A percentile compares a stretch with the other conserved stretches of the same genome.
Conservation (phyloP, 2,888 invertebrate species). For the Trichogramma dendrolimi region DNA sequence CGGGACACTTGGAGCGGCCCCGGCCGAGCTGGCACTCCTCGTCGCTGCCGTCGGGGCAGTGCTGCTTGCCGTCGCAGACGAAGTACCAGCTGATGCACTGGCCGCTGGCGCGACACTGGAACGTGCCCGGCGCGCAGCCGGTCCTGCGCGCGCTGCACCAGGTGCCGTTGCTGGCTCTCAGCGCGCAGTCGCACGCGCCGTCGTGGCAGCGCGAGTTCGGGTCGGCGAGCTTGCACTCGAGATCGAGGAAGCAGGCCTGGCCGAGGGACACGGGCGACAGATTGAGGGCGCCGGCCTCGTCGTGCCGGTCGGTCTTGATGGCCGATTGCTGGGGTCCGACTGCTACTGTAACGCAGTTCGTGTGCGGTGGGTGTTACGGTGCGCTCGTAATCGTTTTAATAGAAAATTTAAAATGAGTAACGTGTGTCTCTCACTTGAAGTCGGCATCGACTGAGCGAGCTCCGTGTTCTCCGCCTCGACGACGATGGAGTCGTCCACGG, state of each 20-base stretch:
- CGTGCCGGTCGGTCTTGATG: slow-evolving; percentile 47
- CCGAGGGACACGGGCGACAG: slow-evolving; percentile 67
- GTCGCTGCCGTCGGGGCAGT: slow-evolving; percentile 83
- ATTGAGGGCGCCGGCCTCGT: slow-evolving; percentile 29
- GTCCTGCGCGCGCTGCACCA: slow-evolving; percentile 68
- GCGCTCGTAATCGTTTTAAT: not conserved
- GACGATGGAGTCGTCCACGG: slow-evolving; percentile 43
- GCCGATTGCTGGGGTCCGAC: slow-evolving; percentile 26
- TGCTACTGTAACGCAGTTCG: slow-evolving; percentile 6
- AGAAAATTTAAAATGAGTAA: not conserved
- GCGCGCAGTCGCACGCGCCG: slow-evolving; percentile 74
- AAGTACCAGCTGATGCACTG: slow-evolving; percentile 90
- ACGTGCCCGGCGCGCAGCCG: slow-evolving; percentile 81
- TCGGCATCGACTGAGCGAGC: slow-evolving; percentile 33
- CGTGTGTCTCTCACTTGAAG: slow-evolving; percentile 19
- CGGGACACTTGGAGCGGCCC: slow-evolving; percentile 59
- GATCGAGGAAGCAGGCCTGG: slow-evolving; percentile 67
- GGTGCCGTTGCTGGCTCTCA: slow-evolving; percentile 55
- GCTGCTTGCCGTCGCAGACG: slow-evolving; percentile 80
- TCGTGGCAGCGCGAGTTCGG: slow-evolving; percentile 70
- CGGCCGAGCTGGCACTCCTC: slow-evolving; percentile 66
- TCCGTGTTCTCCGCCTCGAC: slow-evolving; percentile 44
- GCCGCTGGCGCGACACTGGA: slow-evolving; percentile 82
- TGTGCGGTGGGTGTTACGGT: not conserved
- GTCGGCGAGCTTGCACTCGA: slow-evolving; percentile 78